Evolutionary conservation across 2,888 invertebrate genomes (phyloP).

Genomic region (Gryllus longicercus): DNA sequence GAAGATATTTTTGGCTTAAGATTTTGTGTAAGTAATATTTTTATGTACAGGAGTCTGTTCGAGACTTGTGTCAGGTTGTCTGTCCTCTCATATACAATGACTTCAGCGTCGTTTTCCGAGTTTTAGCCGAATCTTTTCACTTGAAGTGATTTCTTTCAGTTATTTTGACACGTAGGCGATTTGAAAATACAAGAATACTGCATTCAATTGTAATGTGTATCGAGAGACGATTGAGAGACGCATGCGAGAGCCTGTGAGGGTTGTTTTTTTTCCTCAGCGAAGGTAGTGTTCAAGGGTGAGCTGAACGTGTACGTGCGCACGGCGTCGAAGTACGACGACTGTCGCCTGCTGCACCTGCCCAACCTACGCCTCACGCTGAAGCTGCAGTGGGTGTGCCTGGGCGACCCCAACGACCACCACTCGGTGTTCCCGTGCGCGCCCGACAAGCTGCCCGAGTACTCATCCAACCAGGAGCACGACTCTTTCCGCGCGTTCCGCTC

Average conservation of each 20-base stretch:
- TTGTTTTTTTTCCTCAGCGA: slow-evolving; percentile 53
- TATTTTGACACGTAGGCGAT: too few relatives aligned
- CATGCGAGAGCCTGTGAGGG: slow-evolving; percentile 28
- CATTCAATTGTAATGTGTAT: too few relatives aligned
- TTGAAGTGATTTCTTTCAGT: too few relatives aligned
- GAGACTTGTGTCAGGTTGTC: too few relatives aligned
- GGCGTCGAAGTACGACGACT: slow-evolving; percentile 98
- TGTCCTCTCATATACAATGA: too few relatives aligned
- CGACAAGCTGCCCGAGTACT: slow-evolving; percentile 92
- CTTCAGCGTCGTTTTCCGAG: too few relatives aligned
- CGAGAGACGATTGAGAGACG: not conserved
- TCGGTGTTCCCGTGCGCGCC: slow-evolving; percentile 94
- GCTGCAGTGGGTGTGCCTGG: slow-evolving; percentile 86
- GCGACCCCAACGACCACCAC: slow-evolving; percentile 94
- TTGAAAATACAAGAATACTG: too few relatives aligned
- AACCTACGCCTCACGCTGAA: slow-evolving; percentile 79
- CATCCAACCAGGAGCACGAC: slow-evolving; percentile 89
- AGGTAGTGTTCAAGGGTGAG: slow-evolving; percentile 87
- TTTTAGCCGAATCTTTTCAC: too few relatives aligned
- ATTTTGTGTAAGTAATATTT: too few relatives aligned
- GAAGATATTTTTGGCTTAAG: too few relatives aligned
- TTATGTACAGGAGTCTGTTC: too few relatives aligned
- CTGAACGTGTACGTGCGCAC: slow-evolving; percentile 93
- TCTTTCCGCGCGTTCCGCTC: slow-evolving; percentile 93
- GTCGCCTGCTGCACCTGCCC: slow-evolving; percentile 86